These are phyloP conservation scores for Catharus minimus DNA, from an alignment of 2,113 vertebrate genomes.

Conservation along the genomic window DNA sequence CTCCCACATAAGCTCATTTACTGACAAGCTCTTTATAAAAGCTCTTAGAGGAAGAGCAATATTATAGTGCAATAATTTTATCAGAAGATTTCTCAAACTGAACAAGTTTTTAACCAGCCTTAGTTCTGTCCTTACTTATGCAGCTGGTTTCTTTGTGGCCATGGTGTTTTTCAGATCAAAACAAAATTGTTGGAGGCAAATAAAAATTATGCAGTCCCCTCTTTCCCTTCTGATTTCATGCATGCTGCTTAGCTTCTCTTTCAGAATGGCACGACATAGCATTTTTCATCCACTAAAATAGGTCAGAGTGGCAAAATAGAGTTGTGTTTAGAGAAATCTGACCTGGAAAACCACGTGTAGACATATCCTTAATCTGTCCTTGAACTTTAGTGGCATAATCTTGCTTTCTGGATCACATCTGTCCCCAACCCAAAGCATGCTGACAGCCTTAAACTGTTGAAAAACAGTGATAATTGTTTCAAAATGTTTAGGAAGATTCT, in stretches of 20 bases:
- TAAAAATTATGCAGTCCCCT: background rate
- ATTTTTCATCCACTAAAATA: background rate
- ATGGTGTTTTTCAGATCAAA: background rate
- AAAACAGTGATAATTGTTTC: background rate
- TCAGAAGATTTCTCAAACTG: background rate
- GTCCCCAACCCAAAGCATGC: background rate
- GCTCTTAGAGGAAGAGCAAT: background rate
- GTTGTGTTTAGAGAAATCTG: background rate
- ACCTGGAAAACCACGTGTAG: background rate
- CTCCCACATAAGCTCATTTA: background rate
- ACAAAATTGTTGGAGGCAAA: background rate
- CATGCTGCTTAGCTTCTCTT: background rate
- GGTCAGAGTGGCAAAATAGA: background rate
- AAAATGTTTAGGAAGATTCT: background rate
- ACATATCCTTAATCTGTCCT: background rate
- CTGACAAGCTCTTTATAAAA: background rate
- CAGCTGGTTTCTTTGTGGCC: slow-evolving; percentile 14
- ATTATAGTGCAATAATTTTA: background rate
- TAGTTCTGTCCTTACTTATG: background rate
- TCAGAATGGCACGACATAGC: background rate
- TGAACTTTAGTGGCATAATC: background rate
- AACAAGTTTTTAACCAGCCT: background rate
- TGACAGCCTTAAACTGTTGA: slow-evolving; percentile 50
- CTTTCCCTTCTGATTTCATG: background rate
- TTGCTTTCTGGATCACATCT: background rate